A percentile compares a stretch with the other conserved stretches of the same genome.
phyloP scores from a whole-genome alignment of 2,113 vertebrate species.

The Eupsittula cactorum region DNA sequence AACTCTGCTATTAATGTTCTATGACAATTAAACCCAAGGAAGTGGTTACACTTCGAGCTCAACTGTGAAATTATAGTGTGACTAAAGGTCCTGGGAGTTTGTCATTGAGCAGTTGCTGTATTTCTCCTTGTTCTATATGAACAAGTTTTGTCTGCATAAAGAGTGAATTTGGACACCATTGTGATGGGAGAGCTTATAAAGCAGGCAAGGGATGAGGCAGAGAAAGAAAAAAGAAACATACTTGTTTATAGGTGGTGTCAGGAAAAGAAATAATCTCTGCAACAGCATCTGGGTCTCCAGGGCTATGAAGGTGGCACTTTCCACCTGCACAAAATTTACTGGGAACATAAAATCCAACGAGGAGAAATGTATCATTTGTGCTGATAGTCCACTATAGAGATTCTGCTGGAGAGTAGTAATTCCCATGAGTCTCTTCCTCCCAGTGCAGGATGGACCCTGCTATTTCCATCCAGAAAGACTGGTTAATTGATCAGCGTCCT shows the following conservation, averaged over 20 bases:
- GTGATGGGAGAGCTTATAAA: neutral
- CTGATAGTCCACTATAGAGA: neutral
- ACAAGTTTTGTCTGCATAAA: neutral
- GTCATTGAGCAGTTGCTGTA: neutral
- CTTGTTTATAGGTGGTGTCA: slow-evolving; percentile 35
- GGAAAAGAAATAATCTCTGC: slow-evolving; percentile 23
- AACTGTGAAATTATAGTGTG: neutral
- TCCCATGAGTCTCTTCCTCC: neutral
- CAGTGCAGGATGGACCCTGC: neutral
- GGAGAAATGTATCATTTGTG: slow-evolving; percentile 6
- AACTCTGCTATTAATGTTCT: neutral
- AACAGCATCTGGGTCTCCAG: neutral
- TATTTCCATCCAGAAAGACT: neutral
- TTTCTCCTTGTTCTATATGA: neutral
- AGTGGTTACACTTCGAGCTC: neutral
- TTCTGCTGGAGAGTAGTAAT: neutral
- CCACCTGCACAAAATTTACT: slow-evolving; percentile 40
- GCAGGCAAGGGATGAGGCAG: neutral
- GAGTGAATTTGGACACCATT: neutral
- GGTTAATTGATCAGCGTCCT: neutral
- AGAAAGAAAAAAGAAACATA: neutral
- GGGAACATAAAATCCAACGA: slow-evolving; percentile 38
- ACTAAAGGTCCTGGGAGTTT: neutral
- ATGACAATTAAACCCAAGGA: neutral
- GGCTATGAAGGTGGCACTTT: neutral